These are phyloP conservation scores for Callaeas wilsoni DNA, from an alignment of 2,113 vertebrate species.

Conservation along the genomic window DNA sequence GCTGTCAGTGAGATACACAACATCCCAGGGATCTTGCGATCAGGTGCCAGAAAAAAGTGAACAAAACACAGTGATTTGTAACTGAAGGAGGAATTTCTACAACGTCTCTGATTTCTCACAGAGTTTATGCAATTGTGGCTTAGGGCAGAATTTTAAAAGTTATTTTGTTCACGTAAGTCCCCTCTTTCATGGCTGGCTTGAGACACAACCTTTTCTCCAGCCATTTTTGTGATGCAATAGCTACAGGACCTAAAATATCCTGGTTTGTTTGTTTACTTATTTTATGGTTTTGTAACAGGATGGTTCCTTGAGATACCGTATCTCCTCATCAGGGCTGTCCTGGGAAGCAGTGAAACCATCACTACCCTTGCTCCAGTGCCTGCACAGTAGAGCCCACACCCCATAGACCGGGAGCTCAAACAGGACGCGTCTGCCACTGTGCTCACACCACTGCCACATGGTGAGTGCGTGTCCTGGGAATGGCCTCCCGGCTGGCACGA, in stretches of 20 bases:
- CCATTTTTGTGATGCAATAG: neutral
- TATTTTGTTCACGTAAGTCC: neutral
- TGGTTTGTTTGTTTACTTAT: slow-evolving; percentile 21
- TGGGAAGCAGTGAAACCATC: neutral
- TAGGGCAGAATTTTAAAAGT: neutral
- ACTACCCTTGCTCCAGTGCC: neutral
- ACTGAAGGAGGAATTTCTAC: neutral
- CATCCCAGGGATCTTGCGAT: neutral
- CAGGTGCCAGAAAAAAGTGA: neutral
- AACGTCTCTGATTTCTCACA: neutral
- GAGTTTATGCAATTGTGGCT: neutral
- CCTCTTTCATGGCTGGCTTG: rapidly evolving
- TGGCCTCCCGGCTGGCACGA: rapidly evolving
- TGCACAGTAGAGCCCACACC: rapidly evolving
- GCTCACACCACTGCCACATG: neutral
- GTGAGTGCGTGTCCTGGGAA: rapidly evolving
- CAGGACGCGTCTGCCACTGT: rapidly evolving
- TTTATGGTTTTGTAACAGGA: neutral
- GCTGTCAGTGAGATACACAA: neutral
- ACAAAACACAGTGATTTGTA: neutral
- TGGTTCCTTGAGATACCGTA: neutral
- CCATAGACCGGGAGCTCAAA: neutral
- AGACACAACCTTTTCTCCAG: neutral
- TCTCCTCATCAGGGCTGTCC: neutral
- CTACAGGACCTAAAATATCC: neutral